These are phyloP conservation scores for Agelastica alni DNA, from an alignment of 2,888 invertebrate species.

Conservation along the genomic window DNA sequence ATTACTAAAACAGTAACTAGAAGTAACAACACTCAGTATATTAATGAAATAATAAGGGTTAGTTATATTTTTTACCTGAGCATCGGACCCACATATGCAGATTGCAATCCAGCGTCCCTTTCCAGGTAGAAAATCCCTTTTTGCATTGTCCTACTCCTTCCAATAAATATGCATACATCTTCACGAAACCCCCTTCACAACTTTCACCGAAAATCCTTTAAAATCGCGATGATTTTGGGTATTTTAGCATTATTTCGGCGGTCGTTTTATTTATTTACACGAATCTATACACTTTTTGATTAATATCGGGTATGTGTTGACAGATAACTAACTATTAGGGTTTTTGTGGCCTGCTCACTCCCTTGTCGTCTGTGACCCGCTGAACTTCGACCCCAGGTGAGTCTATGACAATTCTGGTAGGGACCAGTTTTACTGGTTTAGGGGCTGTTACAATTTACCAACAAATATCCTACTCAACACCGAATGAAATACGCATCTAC, in stretches of 20 bases:
- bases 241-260: not conserved
- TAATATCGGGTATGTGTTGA: conserved; percentile 59
- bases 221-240: not conserved
- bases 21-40: not conserved
- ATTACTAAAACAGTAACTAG: no score
- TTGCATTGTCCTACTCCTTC: conserved; percentile 3
- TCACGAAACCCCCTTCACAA: not conserved
- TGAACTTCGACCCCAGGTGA: conserved; percentile 50
- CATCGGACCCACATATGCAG: not conserved
- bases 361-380: conserved; percentile 51
- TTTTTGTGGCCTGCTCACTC: conserved; percentile 58
- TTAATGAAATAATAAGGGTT: conserved; percentile 1
- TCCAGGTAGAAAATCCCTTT: conserved; percentile 31
- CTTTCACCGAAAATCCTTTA: not conserved
- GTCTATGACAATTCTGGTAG: conserved; percentile 45
- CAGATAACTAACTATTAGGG: conserved; percentile 57
- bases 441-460: conserved; percentile 51
- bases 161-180: conserved; percentile 3
- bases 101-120: conserved; percentile 23
- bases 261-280: conserved; percentile 23
- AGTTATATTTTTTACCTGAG: conserved; percentile 24
- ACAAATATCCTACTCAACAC: conserved; percentile 40
- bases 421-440: conserved; percentile 46
- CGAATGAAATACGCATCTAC: not conserved
- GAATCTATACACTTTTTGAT: conserved; percentile 45